These are phyloP conservation scores for Tangara arthus DNA, from an alignment of 2,797 vertebrate genomes.

Conservation along the genomic window DNA sequence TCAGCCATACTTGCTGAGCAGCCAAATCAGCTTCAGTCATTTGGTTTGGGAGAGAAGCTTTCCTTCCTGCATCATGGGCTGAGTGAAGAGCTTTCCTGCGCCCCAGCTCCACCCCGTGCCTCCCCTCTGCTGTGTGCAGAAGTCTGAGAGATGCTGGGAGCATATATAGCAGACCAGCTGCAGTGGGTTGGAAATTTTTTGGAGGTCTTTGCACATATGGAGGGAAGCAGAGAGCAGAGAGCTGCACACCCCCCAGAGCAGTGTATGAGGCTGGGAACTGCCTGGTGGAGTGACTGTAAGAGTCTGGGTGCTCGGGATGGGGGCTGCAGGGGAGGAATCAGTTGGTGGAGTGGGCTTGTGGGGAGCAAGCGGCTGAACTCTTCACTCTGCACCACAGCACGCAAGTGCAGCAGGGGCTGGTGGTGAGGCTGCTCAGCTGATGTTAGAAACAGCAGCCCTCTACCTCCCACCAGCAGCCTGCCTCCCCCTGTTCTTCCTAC, in stretches of 20 bases:
- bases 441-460: constrained; percentile 13
- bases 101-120: neutral
- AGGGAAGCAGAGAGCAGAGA: neutral
- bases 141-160: neutral
- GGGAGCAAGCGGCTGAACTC: neutral
- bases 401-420: neutral
- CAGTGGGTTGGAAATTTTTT: neutral
- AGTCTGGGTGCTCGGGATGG: neutral
- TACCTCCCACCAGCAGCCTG: neutral
- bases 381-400: neutral
- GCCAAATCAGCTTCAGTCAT: neutral
- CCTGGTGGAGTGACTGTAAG: accelerated
- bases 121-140: neutral
- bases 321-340: neutral
- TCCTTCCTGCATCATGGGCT: neutral
- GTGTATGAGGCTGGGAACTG: neutral
- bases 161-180: neutral
- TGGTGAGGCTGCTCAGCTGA: neutral
- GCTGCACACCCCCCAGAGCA: neutral
- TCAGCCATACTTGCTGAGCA: neutral
- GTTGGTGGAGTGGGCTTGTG: accelerated
- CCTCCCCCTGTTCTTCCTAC: neutral
- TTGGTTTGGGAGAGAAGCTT: neutral
- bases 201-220: neutral
- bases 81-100: neutral